Conservation (phyloP, 1,140 invertebrate genomes). For the Amyelois transitella region DNA sequence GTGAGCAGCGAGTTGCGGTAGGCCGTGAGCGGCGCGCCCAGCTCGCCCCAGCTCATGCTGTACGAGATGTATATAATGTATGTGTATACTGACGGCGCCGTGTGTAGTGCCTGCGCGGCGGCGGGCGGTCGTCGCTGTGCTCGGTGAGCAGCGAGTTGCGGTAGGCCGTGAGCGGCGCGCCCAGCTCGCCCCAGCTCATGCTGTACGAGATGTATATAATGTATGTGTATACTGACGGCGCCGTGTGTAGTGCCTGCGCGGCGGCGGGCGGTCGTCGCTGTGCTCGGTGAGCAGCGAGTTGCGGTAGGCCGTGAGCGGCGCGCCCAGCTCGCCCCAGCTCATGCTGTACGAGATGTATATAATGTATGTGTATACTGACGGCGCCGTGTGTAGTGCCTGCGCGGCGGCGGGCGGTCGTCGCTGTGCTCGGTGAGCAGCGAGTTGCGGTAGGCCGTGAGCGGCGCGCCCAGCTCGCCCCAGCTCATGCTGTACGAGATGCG, state of each 20-base stretch:
- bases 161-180: constrained; percentile 92
- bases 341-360: neutral
- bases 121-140: constrained; percentile 77
- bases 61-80: too few relatives aligned
- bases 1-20: constrained; percentile 94
- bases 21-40: constrained; percentile 91
- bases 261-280: constrained; percentile 74
- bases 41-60: constrained; percentile 81
- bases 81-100: constrained; percentile 26
- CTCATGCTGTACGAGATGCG: constrained; percentile 84
- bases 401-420: constrained; percentile 73
- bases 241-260: constrained; percentile 42
- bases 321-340: constrained; percentile 92
- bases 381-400: constrained; percentile 39
- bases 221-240: constrained; percentile 21
- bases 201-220: neutral
- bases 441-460: constrained; percentile 90
- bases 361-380: constrained; percentile 19
- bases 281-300: constrained; percentile 93
- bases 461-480: constrained; percentile 94
- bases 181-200: constrained; percentile 87
- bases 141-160: constrained; percentile 93
- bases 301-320: constrained; percentile 90
- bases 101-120: constrained; percentile 44
- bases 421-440: constrained; percentile 90